A percentile compares a stretch with the other conserved stretches of the same genome.
Conservation (phyloP, 2,113 vertebrate species). For the Grammomys dolichurus region DNA sequence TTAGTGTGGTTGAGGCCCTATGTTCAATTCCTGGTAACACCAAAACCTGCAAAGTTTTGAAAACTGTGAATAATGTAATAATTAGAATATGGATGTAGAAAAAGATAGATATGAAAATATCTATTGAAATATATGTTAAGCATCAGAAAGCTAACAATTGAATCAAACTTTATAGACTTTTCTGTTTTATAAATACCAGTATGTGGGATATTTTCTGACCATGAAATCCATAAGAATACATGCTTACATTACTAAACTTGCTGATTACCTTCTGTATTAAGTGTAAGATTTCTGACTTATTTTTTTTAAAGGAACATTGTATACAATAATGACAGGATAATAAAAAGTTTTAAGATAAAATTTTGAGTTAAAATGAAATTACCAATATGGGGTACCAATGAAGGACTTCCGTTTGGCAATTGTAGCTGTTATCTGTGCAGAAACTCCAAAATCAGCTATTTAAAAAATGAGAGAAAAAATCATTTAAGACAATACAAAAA, state of each 20-base stretch:
- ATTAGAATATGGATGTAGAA: neutral
- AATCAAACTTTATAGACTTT: neutral
- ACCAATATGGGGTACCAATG: slow-evolving; percentile 99
- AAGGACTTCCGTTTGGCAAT: slow-evolving; percentile 99
- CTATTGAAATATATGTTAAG: slow-evolving; percentile 16
- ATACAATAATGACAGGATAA: neutral
- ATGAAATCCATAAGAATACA: neutral
- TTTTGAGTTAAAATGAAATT: slow-evolving; percentile 82
- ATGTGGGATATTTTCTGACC: neutral
- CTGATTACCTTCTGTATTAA: slow-evolving; percentile 26
- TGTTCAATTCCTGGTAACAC: neutral
- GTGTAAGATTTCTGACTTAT: slow-evolving; percentile 2
- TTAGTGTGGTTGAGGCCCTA: too few relatives aligned
- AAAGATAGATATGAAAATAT: slow-evolving; percentile 32
- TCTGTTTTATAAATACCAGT: slow-evolving; percentile 23
- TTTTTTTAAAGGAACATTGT: slow-evolving; percentile 48
- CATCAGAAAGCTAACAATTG: neutral
- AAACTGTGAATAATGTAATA: slow-evolving; percentile 12
- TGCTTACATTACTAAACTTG: neutral
- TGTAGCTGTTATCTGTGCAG: slow-evolving; percentile 98
- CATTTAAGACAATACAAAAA: slow-evolving; percentile 47
- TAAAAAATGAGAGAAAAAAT: slow-evolving; percentile 30
- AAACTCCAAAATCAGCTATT: slow-evolving; percentile 98
- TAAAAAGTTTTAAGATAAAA: slow-evolving; percentile 11
- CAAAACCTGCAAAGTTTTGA: neutral